These are phyloP conservation scores for Actenoides hombroni DNA, from an alignment of 2,113 vertebrate species.

Conservation along the genomic window DNA sequence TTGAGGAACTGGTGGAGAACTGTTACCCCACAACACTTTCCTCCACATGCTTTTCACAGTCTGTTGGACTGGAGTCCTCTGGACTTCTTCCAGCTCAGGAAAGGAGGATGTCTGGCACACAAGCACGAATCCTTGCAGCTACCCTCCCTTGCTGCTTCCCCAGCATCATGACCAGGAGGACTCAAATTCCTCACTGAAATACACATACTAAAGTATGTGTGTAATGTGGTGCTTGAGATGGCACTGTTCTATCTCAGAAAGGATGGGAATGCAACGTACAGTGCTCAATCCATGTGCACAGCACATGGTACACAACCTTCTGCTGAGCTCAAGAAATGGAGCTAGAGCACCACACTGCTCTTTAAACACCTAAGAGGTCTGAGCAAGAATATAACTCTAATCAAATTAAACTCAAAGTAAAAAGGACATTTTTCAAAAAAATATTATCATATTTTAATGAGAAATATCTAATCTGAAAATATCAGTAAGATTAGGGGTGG, in stretches of 20 bases:
- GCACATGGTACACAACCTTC: fast-evolving
- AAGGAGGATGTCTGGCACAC: not conserved
- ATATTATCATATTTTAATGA: not conserved
- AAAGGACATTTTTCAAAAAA: not conserved
- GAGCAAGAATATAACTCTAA: not conserved
- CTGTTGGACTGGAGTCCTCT: not conserved
- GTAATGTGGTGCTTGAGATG: not conserved
- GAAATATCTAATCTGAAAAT: not conserved
- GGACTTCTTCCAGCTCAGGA: not conserved
- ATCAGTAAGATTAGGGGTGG: not conserved
- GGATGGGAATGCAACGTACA: fast-evolving
- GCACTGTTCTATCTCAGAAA: not conserved
- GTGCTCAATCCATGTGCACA: fast-evolving
- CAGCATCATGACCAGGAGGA: not conserved
- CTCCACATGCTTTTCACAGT: not conserved
- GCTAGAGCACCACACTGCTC: not conserved
- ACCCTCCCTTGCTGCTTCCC: not conserved
- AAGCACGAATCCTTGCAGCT: not conserved
- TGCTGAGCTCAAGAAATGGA: not conserved
- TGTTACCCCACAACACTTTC: not conserved
- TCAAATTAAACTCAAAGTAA: not conserved
- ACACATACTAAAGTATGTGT: not conserved
- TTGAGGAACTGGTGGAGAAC: not conserved
- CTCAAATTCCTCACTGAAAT: not conserved
- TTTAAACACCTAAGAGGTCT: not conserved